A percentile compares a stretch with the other conserved stretches of the same genome.
Conservation (phyloP, 2,113 vertebrate species). For the Pteropus alecto region DNA sequence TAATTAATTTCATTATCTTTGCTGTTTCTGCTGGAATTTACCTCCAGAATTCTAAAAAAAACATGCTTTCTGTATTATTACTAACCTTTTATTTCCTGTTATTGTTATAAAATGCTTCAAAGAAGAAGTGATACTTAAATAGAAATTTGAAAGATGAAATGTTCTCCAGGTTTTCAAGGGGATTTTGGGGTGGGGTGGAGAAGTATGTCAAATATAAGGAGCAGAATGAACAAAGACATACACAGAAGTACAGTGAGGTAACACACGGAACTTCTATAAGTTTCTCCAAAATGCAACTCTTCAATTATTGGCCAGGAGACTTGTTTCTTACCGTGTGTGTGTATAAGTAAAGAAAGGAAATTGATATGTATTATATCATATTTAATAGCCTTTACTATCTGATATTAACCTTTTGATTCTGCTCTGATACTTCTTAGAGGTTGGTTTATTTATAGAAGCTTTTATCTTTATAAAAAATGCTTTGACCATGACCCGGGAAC, state of each 20-base stretch:
- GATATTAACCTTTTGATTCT: not conserved
- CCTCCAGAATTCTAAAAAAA: not conserved
- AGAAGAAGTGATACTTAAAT: not conserved
- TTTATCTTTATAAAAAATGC: not conserved
- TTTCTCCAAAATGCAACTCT: not conserved
- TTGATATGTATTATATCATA: not conserved
- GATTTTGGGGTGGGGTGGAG: not conserved
- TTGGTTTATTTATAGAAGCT: not conserved
- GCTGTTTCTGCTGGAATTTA: not conserved
- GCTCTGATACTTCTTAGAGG: not conserved
- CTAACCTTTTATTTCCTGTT: not conserved
- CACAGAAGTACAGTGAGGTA: not conserved
- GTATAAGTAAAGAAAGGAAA: not conserved
- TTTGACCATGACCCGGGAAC: not conserved
- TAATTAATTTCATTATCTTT: not conserved
- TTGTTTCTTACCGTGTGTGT: not conserved
- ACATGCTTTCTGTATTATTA: not conserved
- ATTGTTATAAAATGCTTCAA: not conserved
- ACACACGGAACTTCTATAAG: not conserved
- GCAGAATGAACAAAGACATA: not conserved
- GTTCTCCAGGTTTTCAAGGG: not conserved
- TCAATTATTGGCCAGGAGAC: not conserved
- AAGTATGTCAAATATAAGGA: not conserved
- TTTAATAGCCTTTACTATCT: not conserved
- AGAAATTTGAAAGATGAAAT: not conserved